A percentile compares a stretch with the other conserved stretches of the same genome.
phyloP scores from a whole-genome alignment of 2,888 invertebrate genomes.

The Calliphora vomitoria region DNA sequence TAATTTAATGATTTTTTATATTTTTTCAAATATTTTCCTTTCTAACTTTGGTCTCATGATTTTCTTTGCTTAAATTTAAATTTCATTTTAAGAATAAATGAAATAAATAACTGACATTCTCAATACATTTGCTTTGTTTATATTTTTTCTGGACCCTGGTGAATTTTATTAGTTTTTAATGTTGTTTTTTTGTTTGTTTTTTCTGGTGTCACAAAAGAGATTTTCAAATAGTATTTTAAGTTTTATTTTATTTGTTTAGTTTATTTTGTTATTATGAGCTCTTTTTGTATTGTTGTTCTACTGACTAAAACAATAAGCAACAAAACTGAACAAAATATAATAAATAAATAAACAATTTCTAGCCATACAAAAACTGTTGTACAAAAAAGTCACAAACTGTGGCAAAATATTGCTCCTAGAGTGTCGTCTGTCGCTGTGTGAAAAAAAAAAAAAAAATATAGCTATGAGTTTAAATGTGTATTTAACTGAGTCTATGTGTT shows the following conservation, averaged over 20 bases:
- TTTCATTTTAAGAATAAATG: too few relatives aligned
- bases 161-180: conserved; percentile 35
- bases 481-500: background rate
- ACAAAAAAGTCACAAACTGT: conserved; percentile 14
- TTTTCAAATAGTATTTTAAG: conserved; percentile 42
- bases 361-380: conserved; percentile 22
- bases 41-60: too few relatives aligned
- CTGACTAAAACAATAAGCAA: conserved; percentile 46
- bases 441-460: background rate
- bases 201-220: conserved; percentile 1
- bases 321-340: background rate
- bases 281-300: conserved; percentile 4
- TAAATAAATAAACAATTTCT: conserved; percentile 47
- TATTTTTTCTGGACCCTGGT: background rate
- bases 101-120: background rate
- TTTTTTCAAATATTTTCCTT: too few relatives aligned
- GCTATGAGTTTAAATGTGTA: conserved; percentile 35
- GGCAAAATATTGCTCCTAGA: background rate
- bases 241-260: conserved; percentile 33
- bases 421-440: background rate
- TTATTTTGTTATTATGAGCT: conserved; percentile 26
- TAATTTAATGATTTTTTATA: too few relatives aligned
- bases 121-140: conserved; percentile 4
- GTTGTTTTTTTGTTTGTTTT: conserved; percentile 4
- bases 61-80: too few relatives aligned